Conservation (phyloP, 2,888 invertebrate genomes). For the Eudasyphora cyanicolor region DNA sequence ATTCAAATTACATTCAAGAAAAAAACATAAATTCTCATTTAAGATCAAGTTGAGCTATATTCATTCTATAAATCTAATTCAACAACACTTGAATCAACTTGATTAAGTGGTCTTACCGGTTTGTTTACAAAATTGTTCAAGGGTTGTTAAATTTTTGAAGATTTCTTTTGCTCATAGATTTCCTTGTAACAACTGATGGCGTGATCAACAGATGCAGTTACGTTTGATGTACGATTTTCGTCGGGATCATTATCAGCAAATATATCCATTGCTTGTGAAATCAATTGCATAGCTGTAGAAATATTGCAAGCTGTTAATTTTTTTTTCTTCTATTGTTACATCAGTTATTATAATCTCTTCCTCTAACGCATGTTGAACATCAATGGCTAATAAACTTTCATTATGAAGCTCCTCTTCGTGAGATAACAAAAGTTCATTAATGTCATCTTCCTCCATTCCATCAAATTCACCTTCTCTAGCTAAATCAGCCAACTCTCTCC, state of each 20-base stretch:
- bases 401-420: not conserved
- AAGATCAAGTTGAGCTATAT: not conserved
- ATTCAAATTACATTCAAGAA: not conserved
- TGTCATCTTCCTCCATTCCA: too few relatives aligned
- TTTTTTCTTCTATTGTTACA: slow-evolving; percentile 34
- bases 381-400: not conserved
- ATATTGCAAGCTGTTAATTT: slow-evolving; percentile 13
- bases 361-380: slow-evolving; percentile 23
- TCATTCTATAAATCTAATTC: slow-evolving; percentile 26
- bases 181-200: slow-evolving; percentile 9
- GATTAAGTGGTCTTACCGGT: slow-evolving; percentile 12
- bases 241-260: slow-evolving; percentile 36
- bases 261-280: slow-evolving; percentile 30
- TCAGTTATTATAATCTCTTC: slow-evolving; percentile 18
- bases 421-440: too few relatives aligned
- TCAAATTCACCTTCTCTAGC: not conserved
- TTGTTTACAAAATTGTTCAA: slow-evolving; percentile 10
- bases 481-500: not conserved
- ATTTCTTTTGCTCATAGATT: slow-evolving; percentile 18
- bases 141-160: slow-evolving; percentile 28
- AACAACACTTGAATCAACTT: slow-evolving; percentile 39
- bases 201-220: slow-evolving; percentile 33
- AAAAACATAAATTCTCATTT: not conserved
- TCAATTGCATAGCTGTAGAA: not conserved
- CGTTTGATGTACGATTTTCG: slow-evolving; percentile 36